Conservation (phyloP, 2,113 vertebrate species). For the Elephantulus edwardii region DNA sequence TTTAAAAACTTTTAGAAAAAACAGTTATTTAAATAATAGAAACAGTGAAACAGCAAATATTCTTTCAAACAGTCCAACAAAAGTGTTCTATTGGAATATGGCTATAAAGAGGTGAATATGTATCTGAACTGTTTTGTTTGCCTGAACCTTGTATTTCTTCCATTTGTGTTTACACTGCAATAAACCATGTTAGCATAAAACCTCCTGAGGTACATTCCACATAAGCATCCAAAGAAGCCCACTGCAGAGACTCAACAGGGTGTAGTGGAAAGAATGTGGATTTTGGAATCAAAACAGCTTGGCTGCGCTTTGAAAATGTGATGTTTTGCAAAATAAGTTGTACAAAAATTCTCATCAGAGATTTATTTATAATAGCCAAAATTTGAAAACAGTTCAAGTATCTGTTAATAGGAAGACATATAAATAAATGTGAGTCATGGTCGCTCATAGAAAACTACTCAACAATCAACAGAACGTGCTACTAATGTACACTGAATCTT, state of each 20-base stretch:
- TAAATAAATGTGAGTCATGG: not conserved
- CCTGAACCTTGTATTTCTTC: not conserved
- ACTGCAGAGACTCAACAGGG: constrained; percentile 41
- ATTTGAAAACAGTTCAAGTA: not conserved
- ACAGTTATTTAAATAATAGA: not conserved
- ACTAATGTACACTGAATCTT: not conserved
- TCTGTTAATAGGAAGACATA: not conserved
- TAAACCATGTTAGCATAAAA: not conserved
- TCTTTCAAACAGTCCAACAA: not conserved
- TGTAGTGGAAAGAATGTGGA: constrained; percentile 11
- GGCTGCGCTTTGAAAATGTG: constrained; percentile 55
- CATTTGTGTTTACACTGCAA: constrained; percentile 22
- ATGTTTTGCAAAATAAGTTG: not conserved
- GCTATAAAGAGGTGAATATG: constrained; percentile 6
- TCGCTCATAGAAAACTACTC: not conserved
- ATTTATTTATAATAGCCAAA: constrained; percentile 9
- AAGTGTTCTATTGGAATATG: not conserved
- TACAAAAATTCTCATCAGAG: not conserved
- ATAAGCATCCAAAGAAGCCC: not conserved
- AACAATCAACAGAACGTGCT: not conserved
- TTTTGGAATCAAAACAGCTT: constrained; percentile 48
- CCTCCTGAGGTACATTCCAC: not conserved
- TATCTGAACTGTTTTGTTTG: not conserved
- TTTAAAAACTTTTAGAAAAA: constrained; percentile 19
- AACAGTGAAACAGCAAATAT: constrained; percentile 16